These are phyloP conservation scores for Notarius lentiginosus DNA, from an alignment of 2,113 vertebrate species.

Conservation along the genomic window DNA sequence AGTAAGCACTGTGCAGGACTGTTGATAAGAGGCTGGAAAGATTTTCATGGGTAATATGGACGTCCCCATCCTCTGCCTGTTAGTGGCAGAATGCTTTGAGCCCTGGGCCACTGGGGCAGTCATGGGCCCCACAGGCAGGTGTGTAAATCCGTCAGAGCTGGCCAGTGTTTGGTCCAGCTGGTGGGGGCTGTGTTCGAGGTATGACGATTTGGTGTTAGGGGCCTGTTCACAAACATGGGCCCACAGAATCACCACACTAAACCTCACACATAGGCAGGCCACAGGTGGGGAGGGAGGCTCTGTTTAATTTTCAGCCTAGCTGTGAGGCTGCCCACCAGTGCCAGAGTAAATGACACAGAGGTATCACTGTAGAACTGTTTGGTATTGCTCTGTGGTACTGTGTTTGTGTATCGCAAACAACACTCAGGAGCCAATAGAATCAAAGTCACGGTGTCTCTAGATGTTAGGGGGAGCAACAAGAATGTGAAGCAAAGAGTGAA, in stretches of 20 bases:
- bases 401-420: slow-evolving; percentile 40
- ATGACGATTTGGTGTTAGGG: slow-evolving; percentile 51
- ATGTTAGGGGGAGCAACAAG: background rate
- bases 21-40: slow-evolving; percentile 29
- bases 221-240: slow-evolving; percentile 45
- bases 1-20: slow-evolving; percentile 28
- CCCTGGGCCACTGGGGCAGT: slow-evolving; percentile 21
- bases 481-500: slow-evolving; percentile 22
- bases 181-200: slow-evolving; percentile 43
- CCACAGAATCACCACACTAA: slow-evolving; percentile 39
- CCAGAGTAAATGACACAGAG: slow-evolving; percentile 62
- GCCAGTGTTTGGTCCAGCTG: slow-evolving; percentile 58
- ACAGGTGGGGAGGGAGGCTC: slow-evolving; percentile 71
- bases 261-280: slow-evolving; percentile 51
- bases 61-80: slow-evolving; percentile 36
- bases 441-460: slow-evolving; percentile 35
- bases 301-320: slow-evolving; percentile 76
- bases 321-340: slow-evolving; percentile 63
- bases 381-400: slow-evolving; percentile 22
- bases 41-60: slow-evolving; percentile 40
- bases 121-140: slow-evolving; percentile 42
- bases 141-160: slow-evolving; percentile 45
- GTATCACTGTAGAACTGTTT: slow-evolving; percentile 49
- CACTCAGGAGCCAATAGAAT: slow-evolving; percentile 36
- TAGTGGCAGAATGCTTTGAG: slow-evolving; percentile 24